phyloP scores from a whole-genome alignment of 2,113 vertebrate genomes.

The Triplophysa rosa region DNA sequence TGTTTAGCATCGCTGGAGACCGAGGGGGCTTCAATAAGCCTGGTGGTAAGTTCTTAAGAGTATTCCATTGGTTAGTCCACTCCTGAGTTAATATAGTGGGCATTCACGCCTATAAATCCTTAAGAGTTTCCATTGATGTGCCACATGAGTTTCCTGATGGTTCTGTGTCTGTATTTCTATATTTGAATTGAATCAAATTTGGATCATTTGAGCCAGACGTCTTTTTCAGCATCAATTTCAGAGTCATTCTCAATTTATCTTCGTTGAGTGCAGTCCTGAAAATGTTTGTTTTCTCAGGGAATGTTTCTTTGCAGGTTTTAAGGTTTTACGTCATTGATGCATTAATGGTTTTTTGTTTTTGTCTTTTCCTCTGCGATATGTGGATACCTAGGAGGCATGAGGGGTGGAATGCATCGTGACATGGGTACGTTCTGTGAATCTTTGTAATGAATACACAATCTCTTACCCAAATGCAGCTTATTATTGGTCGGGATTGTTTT shows the following conservation, averaged over 20 bases:
- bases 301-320: slow-evolving; percentile 2
- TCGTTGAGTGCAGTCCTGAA: slow-evolving; percentile 61
- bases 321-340: slow-evolving; percentile 42
- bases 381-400: slow-evolving; percentile 80
- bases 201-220: slow-evolving; percentile 56
- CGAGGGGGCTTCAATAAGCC: slow-evolving; percentile 99
- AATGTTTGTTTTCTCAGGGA: slow-evolving; percentile 30
- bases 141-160: slow-evolving; percentile 45
- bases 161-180: slow-evolving; percentile 49
- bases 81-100: slow-evolving; percentile 63
- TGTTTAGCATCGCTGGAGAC: slow-evolving; percentile 99
- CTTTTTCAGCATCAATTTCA: slow-evolving; percentile 25
- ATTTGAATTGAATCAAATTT: slow-evolving; percentile 63
- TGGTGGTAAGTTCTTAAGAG: slow-evolving; percentile 97
- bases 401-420: slow-evolving; percentile 88
- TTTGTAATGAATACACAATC: no score
- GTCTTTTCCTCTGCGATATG: slow-evolving; percentile 64
- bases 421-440: slow-evolving; percentile 77
- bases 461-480: no score
- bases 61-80: slow-evolving; percentile 86
- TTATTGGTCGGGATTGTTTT: no score
- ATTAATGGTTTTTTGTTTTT: slow-evolving; percentile 62
- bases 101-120: slow-evolving; percentile 12
- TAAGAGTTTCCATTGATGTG: slow-evolving; percentile 62
- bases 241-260: slow-evolving; percentile 53